Evolutionary conservation across 92 coral and sea anemone species (phyloP), one percentile per base, ranked within the genome.

Genomic region (Epizoanthus illoricatus): DNA sequence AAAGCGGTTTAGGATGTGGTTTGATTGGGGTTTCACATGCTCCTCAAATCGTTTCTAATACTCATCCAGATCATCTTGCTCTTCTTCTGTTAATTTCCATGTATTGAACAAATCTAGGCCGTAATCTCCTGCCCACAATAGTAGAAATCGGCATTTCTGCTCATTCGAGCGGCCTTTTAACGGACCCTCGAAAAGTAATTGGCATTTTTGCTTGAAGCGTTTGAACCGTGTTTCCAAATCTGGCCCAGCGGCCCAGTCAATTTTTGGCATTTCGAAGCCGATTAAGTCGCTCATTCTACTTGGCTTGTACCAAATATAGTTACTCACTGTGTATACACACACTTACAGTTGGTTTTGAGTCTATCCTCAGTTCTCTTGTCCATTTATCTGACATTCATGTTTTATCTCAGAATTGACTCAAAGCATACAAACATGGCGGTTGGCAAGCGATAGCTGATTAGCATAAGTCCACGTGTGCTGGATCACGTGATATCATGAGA

Each of bases 201-300:
- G 80, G 65, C 88, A 87, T 78, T 90, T 88, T n/a, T n/a, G n/a
- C n/a, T n/a, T n/a, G n/a, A n/a, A n/a, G n/a, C n/a, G n/a, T n/a
- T n/a, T n/a, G 15, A 67, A 58, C 47, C 86, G 69, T 24, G 65
- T 75, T 16, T 28, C n/a, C 71, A 85, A 76, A 86, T 87, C 89
- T 5, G 94, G 91, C 33, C 94, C 89, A 19, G 70, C 75, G 28
- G 88, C 75, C 87, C 91, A 90, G 64, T 90, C 94, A 72, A 87
- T 88, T 67, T 79, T 90, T 7, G 88, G 91, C 41, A 56, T 1
- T 72, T 85, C 86, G 43, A 87, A 87, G 11, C 91, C 94, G 15
- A 84, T 41, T 41, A 90, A 84, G 20, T 90, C 87, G 75, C 88
- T 80, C 88, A 90, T 90, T 69, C 71, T 70, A 5, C 58, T 5